These are phyloP conservation scores for Saturnia pavonia DNA, from an alignment of 2,888 invertebrate genomes.

Conservation along the genomic window DNA sequence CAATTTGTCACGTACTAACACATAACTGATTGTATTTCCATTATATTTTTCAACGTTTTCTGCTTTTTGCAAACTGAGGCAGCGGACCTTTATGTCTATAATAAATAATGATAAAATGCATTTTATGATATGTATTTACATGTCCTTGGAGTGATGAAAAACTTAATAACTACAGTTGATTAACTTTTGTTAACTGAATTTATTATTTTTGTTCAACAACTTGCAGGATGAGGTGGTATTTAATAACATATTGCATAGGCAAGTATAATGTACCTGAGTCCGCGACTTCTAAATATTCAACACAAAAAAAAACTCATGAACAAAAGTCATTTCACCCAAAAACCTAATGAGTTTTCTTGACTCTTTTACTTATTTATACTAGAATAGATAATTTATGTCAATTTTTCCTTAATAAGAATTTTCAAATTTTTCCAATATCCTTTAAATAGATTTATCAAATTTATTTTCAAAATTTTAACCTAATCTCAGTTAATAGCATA, in stretches of 20 bases:
- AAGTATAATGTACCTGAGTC: background rate
- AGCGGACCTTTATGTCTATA: background rate
- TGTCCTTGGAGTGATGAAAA: too few species aligned
- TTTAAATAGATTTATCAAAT: background rate
- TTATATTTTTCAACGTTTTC: background rate
- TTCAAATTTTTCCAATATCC: background rate
- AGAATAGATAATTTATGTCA: background rate
- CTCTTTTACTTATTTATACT: background rate
- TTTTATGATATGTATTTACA: background rate
- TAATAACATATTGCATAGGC: too few species aligned
- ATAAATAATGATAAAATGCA: background rate
- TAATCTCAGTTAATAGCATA: background rate
- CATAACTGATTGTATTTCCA: background rate
- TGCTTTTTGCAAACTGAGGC: background rate
- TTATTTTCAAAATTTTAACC: background rate
- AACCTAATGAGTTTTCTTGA: background rate
- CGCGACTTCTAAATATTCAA: background rate
- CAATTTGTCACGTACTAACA: background rate
- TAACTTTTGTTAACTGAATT: background rate
- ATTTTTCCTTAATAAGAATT: background rate
- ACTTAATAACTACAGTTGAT: too few species aligned
- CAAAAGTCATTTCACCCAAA: background rate
- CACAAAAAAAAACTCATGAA: background rate
- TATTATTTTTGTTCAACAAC: too few species aligned
- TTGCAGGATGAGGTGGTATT: too few species aligned